Evolutionary conservation across 1,140 invertebrate species (phyloP).

Genomic region (Ditylenchus dipsaci): DNA sequence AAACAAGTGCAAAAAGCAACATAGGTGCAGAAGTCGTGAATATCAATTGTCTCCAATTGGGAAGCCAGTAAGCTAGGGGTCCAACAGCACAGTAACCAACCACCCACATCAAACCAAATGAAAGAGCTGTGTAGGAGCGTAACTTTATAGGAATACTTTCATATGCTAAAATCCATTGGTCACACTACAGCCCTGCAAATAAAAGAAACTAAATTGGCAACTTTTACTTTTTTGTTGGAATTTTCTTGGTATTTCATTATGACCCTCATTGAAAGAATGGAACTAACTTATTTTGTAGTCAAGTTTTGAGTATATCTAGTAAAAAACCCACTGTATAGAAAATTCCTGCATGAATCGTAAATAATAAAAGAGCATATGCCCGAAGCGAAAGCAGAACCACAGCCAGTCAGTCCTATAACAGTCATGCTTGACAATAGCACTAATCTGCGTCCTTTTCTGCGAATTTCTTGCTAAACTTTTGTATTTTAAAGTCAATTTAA

Average conservation of each 20-base stretch:
- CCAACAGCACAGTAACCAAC: conserved; percentile 36
- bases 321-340: no score
- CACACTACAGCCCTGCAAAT: no score
- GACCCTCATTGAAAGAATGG: conserved; percentile 30
- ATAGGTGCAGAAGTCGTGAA: conserved; percentile 24
- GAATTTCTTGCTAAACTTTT: background rate
- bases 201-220: no score
- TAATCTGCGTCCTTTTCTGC: background rate
- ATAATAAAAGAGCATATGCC: conserved; percentile 34
- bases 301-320: no score
- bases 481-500: background rate
- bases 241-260: conserved; percentile 35
- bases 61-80: conserved; percentile 30
- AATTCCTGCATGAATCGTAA: no score
- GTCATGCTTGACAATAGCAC: background rate
- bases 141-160: conserved; percentile 41
- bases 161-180: no score
- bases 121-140: conserved; percentile 43
- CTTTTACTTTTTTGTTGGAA: no score
- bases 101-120: conserved; percentile 50
- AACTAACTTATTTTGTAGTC: no score
- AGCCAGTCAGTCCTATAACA: background rate
- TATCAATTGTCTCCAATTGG: conserved; percentile 39
- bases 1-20: conserved; percentile 34
- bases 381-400: conserved; percentile 23